These are phyloP conservation scores for Cynopterus sphinx DNA, from an alignment of 2,797 vertebrate genomes.

Conservation along the genomic window DNA sequence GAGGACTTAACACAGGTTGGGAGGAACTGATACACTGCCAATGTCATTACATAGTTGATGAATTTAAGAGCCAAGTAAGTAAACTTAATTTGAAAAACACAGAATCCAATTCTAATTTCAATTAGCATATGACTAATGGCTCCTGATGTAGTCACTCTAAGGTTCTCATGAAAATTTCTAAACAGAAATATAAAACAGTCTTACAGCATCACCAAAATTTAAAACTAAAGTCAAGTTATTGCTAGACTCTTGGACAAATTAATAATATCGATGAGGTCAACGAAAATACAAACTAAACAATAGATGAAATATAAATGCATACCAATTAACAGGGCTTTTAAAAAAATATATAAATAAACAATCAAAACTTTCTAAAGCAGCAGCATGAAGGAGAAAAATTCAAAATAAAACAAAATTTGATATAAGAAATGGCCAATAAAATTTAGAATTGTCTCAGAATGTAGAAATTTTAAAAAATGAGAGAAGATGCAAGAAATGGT, in stretches of 20 bases:
- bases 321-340: neutral
- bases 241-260: neutral
- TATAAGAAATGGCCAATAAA: neutral
- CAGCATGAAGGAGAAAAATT: neutral
- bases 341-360: neutral
- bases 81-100: slow-evolving; percentile 36
- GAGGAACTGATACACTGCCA: neutral
- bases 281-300: neutral
- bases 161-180: neutral
- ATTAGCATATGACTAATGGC: neutral
- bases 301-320: neutral
- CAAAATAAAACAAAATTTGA: neutral
- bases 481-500: neutral
- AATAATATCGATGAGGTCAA: neutral
- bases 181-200: neutral
- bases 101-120: neutral
- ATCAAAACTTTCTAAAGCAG: neutral
- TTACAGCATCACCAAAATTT: neutral
- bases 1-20: neutral
- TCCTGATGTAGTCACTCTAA: neutral
- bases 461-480: neutral
- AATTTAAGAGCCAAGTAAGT: slow-evolving; percentile 26
- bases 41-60: neutral
- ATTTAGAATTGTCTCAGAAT: neutral
- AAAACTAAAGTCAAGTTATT: neutral